A percentile compares a stretch with the other conserved stretches of the same genome.
Conservation (phyloP, 1,140 invertebrate genomes). For the Polypedilum pembai region DNA sequence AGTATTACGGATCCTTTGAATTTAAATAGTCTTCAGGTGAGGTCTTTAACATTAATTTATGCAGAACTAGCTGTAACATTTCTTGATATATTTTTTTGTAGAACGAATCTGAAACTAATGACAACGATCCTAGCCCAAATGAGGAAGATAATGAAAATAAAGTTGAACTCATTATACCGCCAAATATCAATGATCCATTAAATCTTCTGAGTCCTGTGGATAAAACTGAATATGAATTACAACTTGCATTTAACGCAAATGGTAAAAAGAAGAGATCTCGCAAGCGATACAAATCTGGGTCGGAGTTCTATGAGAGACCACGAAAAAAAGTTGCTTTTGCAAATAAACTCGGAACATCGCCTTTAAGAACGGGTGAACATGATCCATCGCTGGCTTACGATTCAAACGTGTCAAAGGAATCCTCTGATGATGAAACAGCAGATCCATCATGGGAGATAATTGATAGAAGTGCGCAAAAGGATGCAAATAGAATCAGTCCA, state of each 20-base stretch:
- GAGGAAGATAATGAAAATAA: conserved; percentile 38
- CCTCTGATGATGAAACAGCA: conserved; percentile 26
- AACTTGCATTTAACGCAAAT: conserved; percentile 45
- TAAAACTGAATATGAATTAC: conserved; percentile 69
- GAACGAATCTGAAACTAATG: conserved; percentile 2
- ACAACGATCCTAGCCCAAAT: not conserved
- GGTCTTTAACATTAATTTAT: conserved; percentile 51
- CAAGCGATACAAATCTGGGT: not conserved
- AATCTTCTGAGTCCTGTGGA: conserved; percentile 76
- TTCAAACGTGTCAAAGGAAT: conserved; percentile 4
- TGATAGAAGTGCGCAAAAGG: conserved; percentile 32
- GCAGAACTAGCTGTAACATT: not conserved
- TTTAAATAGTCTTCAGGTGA: conserved; percentile 83
- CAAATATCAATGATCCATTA: conserved; percentile 84
- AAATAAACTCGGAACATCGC: not conserved
- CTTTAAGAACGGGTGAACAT: not conserved
- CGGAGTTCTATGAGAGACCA: not conserved
- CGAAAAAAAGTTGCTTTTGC: conserved; percentile 44
- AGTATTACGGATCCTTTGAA: conserved; percentile 93
- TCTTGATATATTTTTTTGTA: not conserved
- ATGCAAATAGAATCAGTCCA: conserved; percentile 29
- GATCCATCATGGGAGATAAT: conserved; percentile 19
- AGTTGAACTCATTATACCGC: conserved; percentile 85
- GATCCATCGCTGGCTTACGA: not conserved
- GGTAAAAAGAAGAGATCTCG: not conserved